phyloP scores from a whole-genome alignment of 2,797 vertebrate species.

The Varecia variegata region DNA sequence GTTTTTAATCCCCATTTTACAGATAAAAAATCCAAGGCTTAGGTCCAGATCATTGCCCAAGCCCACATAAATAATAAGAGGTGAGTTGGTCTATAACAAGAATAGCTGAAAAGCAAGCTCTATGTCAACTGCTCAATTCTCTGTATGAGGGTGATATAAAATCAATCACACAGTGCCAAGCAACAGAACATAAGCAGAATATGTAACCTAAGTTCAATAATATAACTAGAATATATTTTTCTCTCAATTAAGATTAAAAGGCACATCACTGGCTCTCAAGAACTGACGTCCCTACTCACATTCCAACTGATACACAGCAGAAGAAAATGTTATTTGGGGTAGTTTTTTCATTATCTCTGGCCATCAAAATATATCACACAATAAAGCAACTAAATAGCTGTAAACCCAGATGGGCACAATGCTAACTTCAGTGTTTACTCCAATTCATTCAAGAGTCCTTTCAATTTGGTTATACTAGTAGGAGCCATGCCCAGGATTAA shows the following conservation, averaged over 20 bases:
- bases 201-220: background rate
- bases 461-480: background rate
- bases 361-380: constrained; percentile 50
- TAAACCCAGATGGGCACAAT: background rate
- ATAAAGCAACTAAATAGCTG: constrained; percentile 1
- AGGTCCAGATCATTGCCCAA: constrained; percentile 41
- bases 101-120: constrained; percentile 16
- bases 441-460: constrained; percentile 23
- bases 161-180: background rate
- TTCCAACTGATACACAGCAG: background rate
- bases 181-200: background rate
- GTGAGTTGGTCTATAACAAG: background rate
- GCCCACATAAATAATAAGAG: background rate
- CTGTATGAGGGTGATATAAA: background rate
- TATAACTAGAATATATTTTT: background rate
- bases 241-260: constrained; percentile 3
- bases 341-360: constrained; percentile 4
- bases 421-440: background rate
- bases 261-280: background rate
- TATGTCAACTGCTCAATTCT: constrained; percentile 21
- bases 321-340: constrained; percentile 32
- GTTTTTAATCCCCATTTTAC: constrained; percentile 38
- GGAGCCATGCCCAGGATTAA: background rate
- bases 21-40: constrained; percentile 31
- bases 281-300: constrained; percentile 12